phyloP scores from a whole-genome alignment of 1,140 invertebrate genomes.

The Luehdorfia chinensis region DNA sequence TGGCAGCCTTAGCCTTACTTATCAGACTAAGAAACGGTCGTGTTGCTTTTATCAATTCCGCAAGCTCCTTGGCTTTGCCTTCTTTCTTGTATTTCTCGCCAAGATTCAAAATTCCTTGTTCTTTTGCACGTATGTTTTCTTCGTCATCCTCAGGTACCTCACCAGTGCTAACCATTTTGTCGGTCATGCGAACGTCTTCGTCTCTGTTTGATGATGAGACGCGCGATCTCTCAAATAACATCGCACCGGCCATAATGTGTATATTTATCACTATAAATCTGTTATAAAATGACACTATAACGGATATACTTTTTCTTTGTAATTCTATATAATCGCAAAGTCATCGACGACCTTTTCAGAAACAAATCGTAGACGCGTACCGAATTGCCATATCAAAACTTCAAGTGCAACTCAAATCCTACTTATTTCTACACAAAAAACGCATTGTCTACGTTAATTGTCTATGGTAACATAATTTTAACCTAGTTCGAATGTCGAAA shows the following conservation, averaged over 20 bases:
- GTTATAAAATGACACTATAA: conserved; percentile 61
- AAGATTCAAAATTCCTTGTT: conserved; percentile 92
- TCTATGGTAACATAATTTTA: not conserved
- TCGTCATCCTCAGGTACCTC: conserved; percentile 87
- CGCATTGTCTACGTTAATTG: conserved; percentile 14
- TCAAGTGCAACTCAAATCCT: conserved; percentile 10
- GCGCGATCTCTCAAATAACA: conserved; percentile 89
- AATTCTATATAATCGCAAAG: conserved; percentile 75
- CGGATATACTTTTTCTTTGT: conserved; percentile 67
- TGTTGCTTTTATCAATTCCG: conserved; percentile 94
- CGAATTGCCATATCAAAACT: conserved; percentile 41
- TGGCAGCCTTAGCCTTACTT: conserved; percentile 99
- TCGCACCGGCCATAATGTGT: conserved; percentile 88
- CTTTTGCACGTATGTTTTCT: conserved; percentile 91
- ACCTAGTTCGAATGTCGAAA: too few relatives aligned
- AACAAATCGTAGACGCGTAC: conserved; percentile 72
- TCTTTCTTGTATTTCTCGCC: conserved; percentile 94
- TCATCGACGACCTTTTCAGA: conserved; percentile 73
- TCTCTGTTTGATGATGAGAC: conserved; percentile 83
- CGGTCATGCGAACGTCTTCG: conserved; percentile 83
- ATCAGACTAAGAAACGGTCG: conserved; percentile 95
- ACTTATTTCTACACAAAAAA: not conserved
- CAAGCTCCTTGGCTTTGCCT: conserved; percentile 95
- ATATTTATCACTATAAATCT: conserved; percentile 66
- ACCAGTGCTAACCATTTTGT: conserved; percentile 84